Percentiles rank a stretch among this genome's conserved stretches.
phyloP scores from a whole-genome alignment of 2,888 invertebrate genomes.

The Philereme transversata region DNA sequence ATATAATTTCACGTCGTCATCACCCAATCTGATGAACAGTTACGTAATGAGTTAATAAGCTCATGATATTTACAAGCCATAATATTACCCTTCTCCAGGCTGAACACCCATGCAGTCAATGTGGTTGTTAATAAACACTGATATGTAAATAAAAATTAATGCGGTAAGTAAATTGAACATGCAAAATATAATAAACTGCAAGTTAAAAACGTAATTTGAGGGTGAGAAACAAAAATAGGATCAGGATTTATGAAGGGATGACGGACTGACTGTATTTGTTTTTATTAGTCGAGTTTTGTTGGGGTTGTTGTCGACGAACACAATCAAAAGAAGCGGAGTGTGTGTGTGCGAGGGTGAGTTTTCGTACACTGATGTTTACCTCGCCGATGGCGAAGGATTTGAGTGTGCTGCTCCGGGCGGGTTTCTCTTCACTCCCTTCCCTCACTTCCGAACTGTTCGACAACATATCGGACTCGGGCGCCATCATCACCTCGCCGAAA shows the following conservation, averaged over 20 bases:
- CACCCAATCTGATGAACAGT: constrained; percentile 37
- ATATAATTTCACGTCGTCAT: constrained; percentile 27
- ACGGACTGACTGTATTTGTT: constrained; percentile 54
- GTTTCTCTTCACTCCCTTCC: constrained; percentile 70
- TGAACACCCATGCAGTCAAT: constrained; percentile 79
- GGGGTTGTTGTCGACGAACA: constrained; percentile 79
- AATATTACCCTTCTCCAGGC: constrained; percentile 70
- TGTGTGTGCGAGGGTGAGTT: constrained; percentile 69
- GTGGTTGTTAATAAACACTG: constrained; percentile 53
- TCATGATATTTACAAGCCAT: constrained; percentile 76
- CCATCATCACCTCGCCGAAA: constrained; percentile 76
- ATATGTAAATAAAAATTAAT: constrained; percentile 58
- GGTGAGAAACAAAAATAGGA: constrained; percentile 63
- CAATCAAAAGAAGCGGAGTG: constrained; percentile 80
- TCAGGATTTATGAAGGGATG: constrained; percentile 63
- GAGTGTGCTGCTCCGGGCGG: constrained; percentile 81
- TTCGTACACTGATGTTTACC: constrained; percentile 80
- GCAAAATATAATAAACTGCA: constrained; percentile 79
- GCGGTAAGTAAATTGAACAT: constrained; percentile 66
- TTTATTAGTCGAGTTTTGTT: constrained; percentile 62
- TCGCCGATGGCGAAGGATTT: constrained; percentile 84
- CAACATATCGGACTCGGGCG: constrained; percentile 67
- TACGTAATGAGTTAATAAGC: constrained; percentile 68
- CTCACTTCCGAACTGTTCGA: constrained; percentile 68
- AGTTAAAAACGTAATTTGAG: constrained; percentile 65